Evolutionary conservation across 2,113 vertebrate genomes (phyloP), one percentile per base, ranked within the genome.

Genomic region (Tamias sibiricus): DNA sequence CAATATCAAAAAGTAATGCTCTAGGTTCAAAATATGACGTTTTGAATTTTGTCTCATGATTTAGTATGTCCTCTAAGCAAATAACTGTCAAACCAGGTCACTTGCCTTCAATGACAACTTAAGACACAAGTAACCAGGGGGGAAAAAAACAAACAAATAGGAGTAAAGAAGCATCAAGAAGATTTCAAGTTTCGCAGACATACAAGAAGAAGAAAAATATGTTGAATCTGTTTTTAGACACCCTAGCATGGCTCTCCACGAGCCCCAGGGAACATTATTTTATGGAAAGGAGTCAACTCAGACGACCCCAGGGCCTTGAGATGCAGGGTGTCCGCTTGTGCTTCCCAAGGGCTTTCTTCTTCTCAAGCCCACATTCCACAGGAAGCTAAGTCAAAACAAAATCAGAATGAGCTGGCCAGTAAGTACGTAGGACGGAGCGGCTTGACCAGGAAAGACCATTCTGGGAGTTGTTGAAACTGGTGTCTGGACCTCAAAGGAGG

Each of bases 1-100:
- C 96, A 91, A 95, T 94, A 93, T 47, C 37, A 66, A 72, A 84
- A 81, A 85, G 93, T 76, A 83, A 83, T 76, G 79, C 20, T 71
- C 62, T 66, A 1, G 54, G 75, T 94, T 96, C 89, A 86, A 91
- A 96, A 52, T n/a, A 66, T 87, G 95, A 93, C 83, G 17, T 77
- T 77, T 59, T 80, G 64, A 89, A 68, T 91, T 85, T 88, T 52
- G 40, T 52, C 37, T 93, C 28, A 75, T 37, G 83, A 83, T 91
- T 79, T 52, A 92, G 49, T 47, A 3, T 52, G 49, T 77, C 66
- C 95, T 84, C 49, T 62, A 49, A 87, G 91, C 37, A 83, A 83
- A 75, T 20, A 59, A 64, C 47, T 40, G 28, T 30, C 85, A 74
- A 8, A 44, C 62, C 8, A 19, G 76, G 88, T 81, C 88, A 54